phyloP scores from a whole-genome alignment of 2,113 vertebrate species.

The Cochlearius cochlearius region DNA sequence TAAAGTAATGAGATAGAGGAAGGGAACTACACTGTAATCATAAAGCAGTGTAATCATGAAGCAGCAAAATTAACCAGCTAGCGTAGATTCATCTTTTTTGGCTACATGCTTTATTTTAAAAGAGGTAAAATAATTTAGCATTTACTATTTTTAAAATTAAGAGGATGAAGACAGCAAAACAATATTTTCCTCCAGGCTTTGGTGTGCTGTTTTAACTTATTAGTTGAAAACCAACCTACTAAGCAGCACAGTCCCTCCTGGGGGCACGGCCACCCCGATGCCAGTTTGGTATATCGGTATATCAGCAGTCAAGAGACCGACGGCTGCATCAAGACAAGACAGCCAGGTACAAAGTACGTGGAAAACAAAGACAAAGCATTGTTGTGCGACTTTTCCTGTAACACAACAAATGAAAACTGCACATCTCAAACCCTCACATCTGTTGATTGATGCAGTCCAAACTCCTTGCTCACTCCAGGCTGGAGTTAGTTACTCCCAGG shows the following conservation, averaged over 20 bases:
- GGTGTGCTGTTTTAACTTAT: neutral
- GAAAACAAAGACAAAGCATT: neutral
- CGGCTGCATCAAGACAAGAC: neutral
- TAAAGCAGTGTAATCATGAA: neutral
- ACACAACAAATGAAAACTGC: neutral
- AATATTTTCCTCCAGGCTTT: neutral
- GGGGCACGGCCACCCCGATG: neutral
- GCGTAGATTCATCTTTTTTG: neutral
- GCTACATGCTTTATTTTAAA: neutral
- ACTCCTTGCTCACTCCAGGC: neutral
- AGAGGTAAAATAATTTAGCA: neutral
- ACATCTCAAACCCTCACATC: neutral
- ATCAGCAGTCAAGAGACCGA: neutral
- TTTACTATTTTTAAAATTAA: neutral
- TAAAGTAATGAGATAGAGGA: neutral
- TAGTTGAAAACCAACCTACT: neutral
- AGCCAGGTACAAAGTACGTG: neutral
- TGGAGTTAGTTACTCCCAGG: slow-evolving; percentile 15
- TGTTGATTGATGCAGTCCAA: neutral
- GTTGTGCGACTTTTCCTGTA: neutral
- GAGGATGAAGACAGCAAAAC: neutral
- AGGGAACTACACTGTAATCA: neutral
- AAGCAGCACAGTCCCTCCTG: neutral
- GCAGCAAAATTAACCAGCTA: neutral
- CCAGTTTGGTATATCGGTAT: accelerated